Conservation (phyloP, 1,140 invertebrate genomes). For the Pseudoatta argentina region DNA sequence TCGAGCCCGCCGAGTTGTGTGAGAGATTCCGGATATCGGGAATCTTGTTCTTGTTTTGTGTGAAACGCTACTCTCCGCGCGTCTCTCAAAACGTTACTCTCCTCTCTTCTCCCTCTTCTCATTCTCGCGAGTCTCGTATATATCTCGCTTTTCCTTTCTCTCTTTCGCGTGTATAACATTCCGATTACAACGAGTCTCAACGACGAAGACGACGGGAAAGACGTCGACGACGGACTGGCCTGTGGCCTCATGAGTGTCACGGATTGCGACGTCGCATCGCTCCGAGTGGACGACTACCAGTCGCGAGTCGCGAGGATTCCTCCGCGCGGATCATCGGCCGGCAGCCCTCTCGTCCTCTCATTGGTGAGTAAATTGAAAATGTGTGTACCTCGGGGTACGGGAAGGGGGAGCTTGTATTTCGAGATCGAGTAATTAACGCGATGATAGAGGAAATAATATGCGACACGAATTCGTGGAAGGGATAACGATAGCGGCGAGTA, state of each 20-base stretch:
- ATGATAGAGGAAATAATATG: not conserved
- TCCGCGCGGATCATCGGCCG: constrained; percentile 42
- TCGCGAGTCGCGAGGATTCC: constrained; percentile 45
- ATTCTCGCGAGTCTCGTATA: not conserved
- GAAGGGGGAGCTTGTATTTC: too few species aligned
- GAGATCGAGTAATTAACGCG: constrained; percentile 13
- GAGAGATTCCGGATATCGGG: constrained; percentile 63
- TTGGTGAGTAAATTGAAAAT: constrained; percentile 41
- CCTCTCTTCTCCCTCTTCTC: not conserved
- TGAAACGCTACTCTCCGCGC: not conserved
- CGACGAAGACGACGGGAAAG: not conserved
- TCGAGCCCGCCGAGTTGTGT: constrained; percentile 61
- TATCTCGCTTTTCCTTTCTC: not conserved
- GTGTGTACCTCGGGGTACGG: not conserved
- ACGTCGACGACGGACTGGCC: not conserved
- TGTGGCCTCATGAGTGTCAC: constrained; percentile 46
- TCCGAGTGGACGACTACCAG: constrained; percentile 21
- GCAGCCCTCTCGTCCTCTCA: constrained; percentile 17
- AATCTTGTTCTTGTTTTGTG: constrained; percentile 40
- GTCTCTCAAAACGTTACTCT: too few species aligned
- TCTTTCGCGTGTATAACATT: not conserved
- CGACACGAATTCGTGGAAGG: constrained; percentile 15
- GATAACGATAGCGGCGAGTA: not conserved
- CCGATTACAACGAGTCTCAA: not conserved
- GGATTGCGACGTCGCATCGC: constrained; percentile 20